Base-by-base conservation (phyloP, 1,140 invertebrate species). In the Diorhabda elongata region DNA sequence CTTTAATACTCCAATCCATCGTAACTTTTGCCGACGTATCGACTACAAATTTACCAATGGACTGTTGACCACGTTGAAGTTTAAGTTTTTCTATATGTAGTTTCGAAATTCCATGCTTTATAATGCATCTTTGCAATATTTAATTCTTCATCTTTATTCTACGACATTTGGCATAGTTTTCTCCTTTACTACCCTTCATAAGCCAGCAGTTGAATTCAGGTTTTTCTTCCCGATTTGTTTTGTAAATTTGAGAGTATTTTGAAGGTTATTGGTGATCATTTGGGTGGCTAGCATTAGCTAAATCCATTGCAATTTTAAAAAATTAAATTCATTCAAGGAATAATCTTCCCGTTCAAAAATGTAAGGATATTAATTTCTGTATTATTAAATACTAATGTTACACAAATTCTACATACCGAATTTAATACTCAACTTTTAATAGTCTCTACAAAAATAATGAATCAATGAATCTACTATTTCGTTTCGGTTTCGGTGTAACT, bases 61-160 rank as follows among this genome's bases (percentile, higher is more conserved):
- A 6, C 8, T 9, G 5, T 6, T 52, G 45, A 52, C 45, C 8
- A 9, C 2, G 5, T 52, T 6, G 5, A 5, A 52, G 3, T 66
- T 71, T 59, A 45, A 4, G 52, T 61, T 71, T 71, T 11, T 64
- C 47, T 60, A 44, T 26, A 43, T 69, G 67, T n/a, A 66, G 52
- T 61, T 69, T 42, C 2, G 52, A 8, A 6, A 11, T 52, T 52
- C 45, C 44, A 64, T 71, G 70, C 63, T 72, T 72, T n/a, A 67
- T 63, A 72, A 58, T 42, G 71, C 41, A 61, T 72, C 63, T 66
- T 72, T 72, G 58, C 71, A 67, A 67, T 52, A 66, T 3, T 9
- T 6, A 9, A 69, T 59, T 42, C 66, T 69, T 43, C 67, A 67
- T 11, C 69, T 68, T 61, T 69, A 69, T 63, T 66, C 45, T 8